Conservation (phyloP, 2,113 vertebrate genomes). For the Rhadina sibilatrix region DNA sequence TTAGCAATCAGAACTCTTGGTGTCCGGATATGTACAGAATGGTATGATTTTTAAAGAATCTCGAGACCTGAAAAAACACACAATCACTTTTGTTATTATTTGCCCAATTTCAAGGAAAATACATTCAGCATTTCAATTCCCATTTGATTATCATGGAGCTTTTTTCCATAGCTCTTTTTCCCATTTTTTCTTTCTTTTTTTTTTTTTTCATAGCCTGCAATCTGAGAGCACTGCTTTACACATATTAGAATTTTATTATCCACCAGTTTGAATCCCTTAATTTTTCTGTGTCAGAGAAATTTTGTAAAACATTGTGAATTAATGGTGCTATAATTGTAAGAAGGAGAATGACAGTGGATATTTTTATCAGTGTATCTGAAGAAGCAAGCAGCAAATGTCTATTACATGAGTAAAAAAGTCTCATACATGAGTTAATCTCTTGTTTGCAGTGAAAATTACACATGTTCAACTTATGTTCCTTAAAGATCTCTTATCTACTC, state of each 20-base stretch:
- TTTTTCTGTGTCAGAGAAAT: neutral
- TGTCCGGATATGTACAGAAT: neutral
- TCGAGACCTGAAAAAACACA: neutral
- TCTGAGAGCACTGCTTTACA: neutral
- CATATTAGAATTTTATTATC: neutral
- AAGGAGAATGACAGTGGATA: neutral
- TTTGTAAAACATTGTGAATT: neutral
- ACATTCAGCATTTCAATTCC: neutral
- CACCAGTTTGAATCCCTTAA: neutral
- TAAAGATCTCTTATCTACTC: neutral
- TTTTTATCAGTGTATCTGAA: neutral
- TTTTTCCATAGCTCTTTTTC: neutral
- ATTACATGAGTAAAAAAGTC: neutral
- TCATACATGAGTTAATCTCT: neutral
- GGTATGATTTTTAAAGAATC: neutral
- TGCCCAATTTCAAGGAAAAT: neutral
- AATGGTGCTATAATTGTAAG: neutral
- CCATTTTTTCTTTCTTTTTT: neutral
- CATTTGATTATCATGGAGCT: neutral
- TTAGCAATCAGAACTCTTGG: neutral
- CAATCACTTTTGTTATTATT: neutral
- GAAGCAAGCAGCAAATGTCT: neutral
- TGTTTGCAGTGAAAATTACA: neutral
- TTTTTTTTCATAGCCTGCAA: neutral
- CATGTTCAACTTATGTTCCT: neutral